Percentiles rank a stretch among this genome's conserved stretches.
These are phyloP conservation scores for Toxotes chatareus DNA, from an alignment of 2,113 vertebrate species.

Conservation along the genomic window DNA sequence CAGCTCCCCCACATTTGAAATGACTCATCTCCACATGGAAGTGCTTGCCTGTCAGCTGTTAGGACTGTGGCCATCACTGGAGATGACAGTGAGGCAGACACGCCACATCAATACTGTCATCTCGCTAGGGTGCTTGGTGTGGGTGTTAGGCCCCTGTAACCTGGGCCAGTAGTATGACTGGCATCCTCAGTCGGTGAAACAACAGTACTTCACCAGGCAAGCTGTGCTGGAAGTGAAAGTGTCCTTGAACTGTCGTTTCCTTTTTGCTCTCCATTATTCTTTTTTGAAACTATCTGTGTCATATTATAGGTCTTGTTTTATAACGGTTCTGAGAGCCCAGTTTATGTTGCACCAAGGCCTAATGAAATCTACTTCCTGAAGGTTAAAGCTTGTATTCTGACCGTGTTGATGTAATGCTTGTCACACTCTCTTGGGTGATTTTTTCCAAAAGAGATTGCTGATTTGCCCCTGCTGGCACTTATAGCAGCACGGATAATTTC, in stretches of 20 bases:
- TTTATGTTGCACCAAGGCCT: conserved; percentile 31
- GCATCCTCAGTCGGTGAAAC: conserved; percentile 53
- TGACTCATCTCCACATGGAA: conserved; percentile 67
- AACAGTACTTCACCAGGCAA: conserved; percentile 47
- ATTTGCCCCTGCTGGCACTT: not conserved
- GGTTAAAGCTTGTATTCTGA: conserved; percentile 39
- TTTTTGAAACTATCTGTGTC: conserved; percentile 34
- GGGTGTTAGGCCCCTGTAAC: conserved; percentile 66
- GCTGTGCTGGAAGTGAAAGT: conserved; percentile 52
- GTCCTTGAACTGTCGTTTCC: conserved; percentile 71
- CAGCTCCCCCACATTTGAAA: conserved; percentile 62
- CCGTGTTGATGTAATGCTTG: conserved; percentile 12
- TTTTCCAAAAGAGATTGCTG: conserved; percentile 6
- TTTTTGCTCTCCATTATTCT: conserved; percentile 54
- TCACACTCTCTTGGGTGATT: conserved; percentile 11
- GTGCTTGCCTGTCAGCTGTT: conserved; percentile 68
- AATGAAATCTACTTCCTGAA: conserved; percentile 50
- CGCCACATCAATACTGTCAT: conserved; percentile 72
- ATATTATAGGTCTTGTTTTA: conserved; percentile 33
- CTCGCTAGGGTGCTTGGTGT: conserved; percentile 42
- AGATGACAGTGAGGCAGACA: conserved; percentile 69
- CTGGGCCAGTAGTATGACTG: conserved; percentile 58
- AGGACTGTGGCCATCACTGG: conserved; percentile 61
- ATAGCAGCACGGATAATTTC: conserved; percentile 6
- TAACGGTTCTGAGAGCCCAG: conserved; percentile 16